These are phyloP conservation scores for Brachystomella parvula DNA, from an alignment of 1,140 invertebrate species.

Conservation along the genomic window DNA sequence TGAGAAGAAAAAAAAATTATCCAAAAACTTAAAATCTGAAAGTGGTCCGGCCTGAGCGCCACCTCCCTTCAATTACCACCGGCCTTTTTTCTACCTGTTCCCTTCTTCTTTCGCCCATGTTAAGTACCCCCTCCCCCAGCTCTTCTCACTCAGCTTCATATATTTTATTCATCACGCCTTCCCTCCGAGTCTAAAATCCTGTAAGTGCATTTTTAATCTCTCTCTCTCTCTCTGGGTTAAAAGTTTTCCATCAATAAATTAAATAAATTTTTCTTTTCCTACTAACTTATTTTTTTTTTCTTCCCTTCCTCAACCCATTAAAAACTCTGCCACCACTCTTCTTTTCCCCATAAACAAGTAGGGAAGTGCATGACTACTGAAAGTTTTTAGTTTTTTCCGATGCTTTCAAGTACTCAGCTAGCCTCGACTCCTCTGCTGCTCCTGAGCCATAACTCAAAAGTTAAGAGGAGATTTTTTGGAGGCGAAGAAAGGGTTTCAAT, in stretches of 20 bases:
- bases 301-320: neutral
- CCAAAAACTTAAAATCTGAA: too few species aligned
- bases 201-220: constrained; percentile 2
- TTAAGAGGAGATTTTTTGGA: constrained; percentile 16
- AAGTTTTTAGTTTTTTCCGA: constrained; percentile 2
- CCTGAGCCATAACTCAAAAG: neutral
- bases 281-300: neutral
- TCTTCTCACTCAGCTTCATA: neutral
- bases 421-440: neutral
- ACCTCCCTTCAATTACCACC: neutral
- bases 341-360: neutral
- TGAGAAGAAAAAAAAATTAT: too few species aligned
- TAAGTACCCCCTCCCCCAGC: neutral
- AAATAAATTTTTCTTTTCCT: neutral
- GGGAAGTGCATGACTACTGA: neutral
- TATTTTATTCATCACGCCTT: constrained; percentile 10
- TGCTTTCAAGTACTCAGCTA: too few species aligned
- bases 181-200: neutral
- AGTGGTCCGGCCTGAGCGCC: too few species aligned
- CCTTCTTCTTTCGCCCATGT: neutral
- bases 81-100: neutral
- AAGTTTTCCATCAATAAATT: constrained; percentile 9
- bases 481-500: constrained; percentile 24
- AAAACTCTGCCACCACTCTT: neutral
- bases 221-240: neutral